Evolutionary conservation across 1,140 invertebrate species (phyloP), one percentile per base, ranked within the genome.

Genomic region (Musca domestica): DNA sequence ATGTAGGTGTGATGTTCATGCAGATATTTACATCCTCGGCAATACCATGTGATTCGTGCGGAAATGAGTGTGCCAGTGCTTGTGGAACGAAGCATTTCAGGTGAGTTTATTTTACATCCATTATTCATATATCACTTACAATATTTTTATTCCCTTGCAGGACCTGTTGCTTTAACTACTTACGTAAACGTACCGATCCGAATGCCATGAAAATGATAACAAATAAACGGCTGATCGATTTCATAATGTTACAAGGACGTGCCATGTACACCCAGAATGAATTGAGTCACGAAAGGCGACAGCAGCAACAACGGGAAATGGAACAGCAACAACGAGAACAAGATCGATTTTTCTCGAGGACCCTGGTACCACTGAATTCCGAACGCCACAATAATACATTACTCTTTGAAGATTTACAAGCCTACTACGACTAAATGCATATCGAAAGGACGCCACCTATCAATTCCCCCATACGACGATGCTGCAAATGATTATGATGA

Each of bases 31-130:
- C 15, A 0, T 17, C 56, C 5, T 69, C 71, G 51, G 81, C 82
- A n/a, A 70, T 85, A 19, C 82, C 83, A 3, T 86, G 85, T 34
- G 84, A 85, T 66, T 85, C 85, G 3, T 86, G 85, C 54, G 85
- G 85, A 10, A 84, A 83, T 64, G 85, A 86, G 68, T 86, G 85
- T 68, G 78, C 82, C 46, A 80, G 80, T 20, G 83, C 84, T 1
- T 86, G 85, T 52, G 85, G 85, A n/a, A 86, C 85, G 0, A 81
- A 85, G 23, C 83, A 85, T 64, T 86, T 86, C 73, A 74, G 85
- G 68, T 81, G 56, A 71, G n/a, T 46, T 23, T 23, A 23, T 20
- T 34, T 20, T 7, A 25, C 14, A 14, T 30, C 14, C 22, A n/a
- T 27, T 2, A n/a, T n/a, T n/a, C n/a, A 48, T 34, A 51, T 30